Conservation (phyloP, 2,797 vertebrate species). For the Enteromius argenteus region DNA sequence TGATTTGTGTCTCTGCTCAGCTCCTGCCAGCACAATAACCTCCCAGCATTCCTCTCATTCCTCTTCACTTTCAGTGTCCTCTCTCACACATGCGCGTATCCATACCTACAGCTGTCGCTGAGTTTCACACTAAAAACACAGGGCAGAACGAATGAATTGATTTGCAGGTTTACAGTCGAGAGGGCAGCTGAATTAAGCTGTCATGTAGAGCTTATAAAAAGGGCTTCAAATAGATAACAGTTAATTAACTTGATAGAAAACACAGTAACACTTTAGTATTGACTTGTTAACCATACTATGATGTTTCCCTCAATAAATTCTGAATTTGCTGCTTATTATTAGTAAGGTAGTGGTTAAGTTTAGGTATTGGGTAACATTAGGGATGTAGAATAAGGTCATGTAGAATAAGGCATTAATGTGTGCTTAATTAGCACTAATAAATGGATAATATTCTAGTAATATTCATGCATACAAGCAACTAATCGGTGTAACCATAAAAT, state of each 20-base stretch:
- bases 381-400: no score
- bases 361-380: no score
- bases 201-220: not conserved
- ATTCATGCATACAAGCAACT: no score
- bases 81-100: constrained; percentile 56
- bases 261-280: no score
- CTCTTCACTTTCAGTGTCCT: constrained; percentile 64
- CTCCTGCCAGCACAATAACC: constrained; percentile 64
- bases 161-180: constrained; percentile 18
- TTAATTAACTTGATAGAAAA: not conserved
- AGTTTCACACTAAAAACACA: constrained; percentile 39
- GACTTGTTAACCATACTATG: no score
- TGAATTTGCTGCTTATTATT: no score
- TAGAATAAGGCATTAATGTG: no score
- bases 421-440: no score
- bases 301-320: no score
- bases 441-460: no score
- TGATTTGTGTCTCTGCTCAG: constrained; percentile 73
- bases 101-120: constrained; percentile 9
- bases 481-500: no score
- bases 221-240: not conserved
- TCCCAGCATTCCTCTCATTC: constrained; percentile 78
- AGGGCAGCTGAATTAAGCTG: constrained; percentile 15
- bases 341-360: no score
- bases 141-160: constrained; percentile 43